These are phyloP conservation scores for Rhodophaea formosa DNA, from an alignment of 2,888 invertebrate species.

Conservation along the genomic window DNA sequence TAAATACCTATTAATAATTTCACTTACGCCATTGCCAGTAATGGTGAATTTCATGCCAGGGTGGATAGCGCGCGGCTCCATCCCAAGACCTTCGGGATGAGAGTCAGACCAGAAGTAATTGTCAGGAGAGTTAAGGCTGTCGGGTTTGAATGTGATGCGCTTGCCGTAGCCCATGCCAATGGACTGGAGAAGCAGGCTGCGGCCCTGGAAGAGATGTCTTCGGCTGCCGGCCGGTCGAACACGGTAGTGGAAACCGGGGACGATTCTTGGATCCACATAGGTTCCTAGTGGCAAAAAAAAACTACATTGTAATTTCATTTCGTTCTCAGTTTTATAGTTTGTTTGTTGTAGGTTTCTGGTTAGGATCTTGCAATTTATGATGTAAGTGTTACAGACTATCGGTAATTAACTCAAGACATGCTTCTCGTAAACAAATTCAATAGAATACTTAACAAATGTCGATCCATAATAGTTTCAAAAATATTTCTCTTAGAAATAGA, in stretches of 20 bases:
- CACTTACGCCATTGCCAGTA: conserved; percentile 80
- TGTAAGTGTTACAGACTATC: too few species aligned
- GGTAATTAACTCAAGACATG: too few species aligned
- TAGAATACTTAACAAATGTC: too few species aligned
- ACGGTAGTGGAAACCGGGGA: conserved; percentile 87
- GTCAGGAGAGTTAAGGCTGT: conserved; percentile 79
- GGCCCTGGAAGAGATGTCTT: conserved; percentile 84
- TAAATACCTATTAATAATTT: not conserved
- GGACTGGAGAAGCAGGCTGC: conserved; percentile 82
- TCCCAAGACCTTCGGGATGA: conserved; percentile 86
- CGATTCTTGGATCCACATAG: conserved; percentile 85
- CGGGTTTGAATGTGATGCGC: conserved; percentile 86
- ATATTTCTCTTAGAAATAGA: too few species aligned
- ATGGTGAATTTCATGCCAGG: conserved; percentile 85
- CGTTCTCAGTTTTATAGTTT: not conserved
- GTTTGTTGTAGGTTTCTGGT: not conserved
- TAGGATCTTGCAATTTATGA: too few species aligned
- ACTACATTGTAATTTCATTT: not conserved
- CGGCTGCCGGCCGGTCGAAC: conserved; percentile 85
- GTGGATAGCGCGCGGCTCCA: conserved; percentile 84
- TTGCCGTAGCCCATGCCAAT: conserved; percentile 90
- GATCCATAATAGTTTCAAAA: too few species aligned
- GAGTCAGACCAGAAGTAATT: conserved; percentile 91
- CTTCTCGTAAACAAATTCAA: too few species aligned
- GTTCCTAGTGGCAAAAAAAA: conserved; percentile 75